A percentile compares a stretch with the other conserved stretches of the same genome.
phyloP scores from a whole-genome alignment of 1,140 invertebrate species.

The Pachypeltis micranthus region DNA sequence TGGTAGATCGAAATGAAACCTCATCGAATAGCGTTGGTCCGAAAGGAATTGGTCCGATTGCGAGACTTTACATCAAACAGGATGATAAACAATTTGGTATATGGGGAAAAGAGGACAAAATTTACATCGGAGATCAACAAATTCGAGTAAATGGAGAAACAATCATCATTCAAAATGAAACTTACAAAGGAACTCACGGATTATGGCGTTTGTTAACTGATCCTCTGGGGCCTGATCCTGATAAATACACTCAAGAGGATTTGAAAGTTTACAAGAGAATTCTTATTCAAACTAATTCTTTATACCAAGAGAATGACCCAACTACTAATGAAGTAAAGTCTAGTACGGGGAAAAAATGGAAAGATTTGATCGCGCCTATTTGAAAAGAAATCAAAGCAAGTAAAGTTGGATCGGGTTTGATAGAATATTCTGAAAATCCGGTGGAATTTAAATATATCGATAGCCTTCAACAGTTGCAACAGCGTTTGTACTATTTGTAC shows the following conservation, averaged over 20 bases:
- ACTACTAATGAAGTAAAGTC: background rate
- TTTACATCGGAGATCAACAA: no score
- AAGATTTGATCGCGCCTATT: background rate
- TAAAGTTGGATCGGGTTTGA: background rate
- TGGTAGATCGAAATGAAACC: no score
- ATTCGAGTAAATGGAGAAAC: no score
- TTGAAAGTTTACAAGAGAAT: background rate
- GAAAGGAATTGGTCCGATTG: no score
- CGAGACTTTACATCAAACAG: no score
- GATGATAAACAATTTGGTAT: no score
- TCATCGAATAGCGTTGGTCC: no score
- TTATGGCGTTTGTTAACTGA: no score
- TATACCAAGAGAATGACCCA: background rate
- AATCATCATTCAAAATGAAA: no score
- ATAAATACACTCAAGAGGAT: background rate
- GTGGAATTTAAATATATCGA: slow-evolving; percentile 11
- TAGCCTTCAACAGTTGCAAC: slow-evolving; percentile 10
- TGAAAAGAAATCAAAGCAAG: background rate
- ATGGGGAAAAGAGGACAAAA: no score
- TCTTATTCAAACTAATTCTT: background rate
- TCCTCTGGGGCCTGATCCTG: no score
- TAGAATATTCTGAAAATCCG: slow-evolving; percentile 2
- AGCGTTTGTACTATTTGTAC: slow-evolving; percentile 6
- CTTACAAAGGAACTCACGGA: no score
- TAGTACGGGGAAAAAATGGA: background rate